Conservation (phyloP, 2,888 invertebrate species). For the Drosophila ezoana region DNA sequence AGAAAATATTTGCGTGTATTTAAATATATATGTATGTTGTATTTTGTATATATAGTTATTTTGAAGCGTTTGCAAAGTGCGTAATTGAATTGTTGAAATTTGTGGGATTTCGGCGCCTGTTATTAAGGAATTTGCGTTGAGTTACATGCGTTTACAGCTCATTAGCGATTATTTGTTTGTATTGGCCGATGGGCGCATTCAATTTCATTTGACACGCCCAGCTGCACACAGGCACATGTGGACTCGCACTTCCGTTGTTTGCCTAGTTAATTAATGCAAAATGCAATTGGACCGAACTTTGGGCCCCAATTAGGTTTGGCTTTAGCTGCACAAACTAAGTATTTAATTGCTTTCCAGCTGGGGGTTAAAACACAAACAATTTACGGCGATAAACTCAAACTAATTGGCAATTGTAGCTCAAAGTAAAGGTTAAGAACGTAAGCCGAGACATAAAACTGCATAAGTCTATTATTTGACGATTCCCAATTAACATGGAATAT, state of each 20-base stretch:
- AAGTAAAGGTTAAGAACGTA: not conserved
- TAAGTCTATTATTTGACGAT: slow-evolving; percentile 42
- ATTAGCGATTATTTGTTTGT: slow-evolving; percentile 19
- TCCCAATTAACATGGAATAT: slow-evolving; percentile 11
- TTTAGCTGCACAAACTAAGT: slow-evolving; percentile 19
- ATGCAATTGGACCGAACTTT: not conserved
- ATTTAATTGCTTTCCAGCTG: slow-evolving; percentile 26
- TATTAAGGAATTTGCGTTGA: slow-evolving; percentile 4
- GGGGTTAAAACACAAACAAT: not conserved
- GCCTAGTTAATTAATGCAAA: slow-evolving; percentile 30
- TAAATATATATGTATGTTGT: not conserved
- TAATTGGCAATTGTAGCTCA: slow-evolving; percentile 3
- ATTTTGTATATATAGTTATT: not conserved
- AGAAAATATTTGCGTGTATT: not conserved
- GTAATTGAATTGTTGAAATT: slow-evolving; percentile 2
- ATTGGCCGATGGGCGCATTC: not conserved
- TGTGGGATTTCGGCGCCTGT: not conserved
- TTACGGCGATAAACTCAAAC: not conserved
- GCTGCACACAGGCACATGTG: too few species aligned
- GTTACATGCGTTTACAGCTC: not conserved
- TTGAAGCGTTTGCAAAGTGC: not conserved
- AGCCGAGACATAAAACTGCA: slow-evolving; percentile 1
- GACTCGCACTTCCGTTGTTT: slow-evolving; percentile 1
- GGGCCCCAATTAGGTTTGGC: slow-evolving; percentile 3
- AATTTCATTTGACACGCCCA: not conserved